Conservation (phyloP, 2,888 invertebrate species). For the Catocala fraxini region DNA sequence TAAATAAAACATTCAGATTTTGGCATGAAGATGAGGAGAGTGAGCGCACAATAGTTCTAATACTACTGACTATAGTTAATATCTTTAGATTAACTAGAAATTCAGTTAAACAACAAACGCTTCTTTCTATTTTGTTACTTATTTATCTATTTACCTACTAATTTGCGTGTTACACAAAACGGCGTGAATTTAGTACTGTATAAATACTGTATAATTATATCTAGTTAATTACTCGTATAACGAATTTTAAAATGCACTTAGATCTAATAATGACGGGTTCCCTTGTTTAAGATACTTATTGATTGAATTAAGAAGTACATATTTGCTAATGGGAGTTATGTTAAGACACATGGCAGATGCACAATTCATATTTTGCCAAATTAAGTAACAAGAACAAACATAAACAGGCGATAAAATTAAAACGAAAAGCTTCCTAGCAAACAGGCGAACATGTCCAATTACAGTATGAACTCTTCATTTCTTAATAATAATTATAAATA, state of each 20-base stretch:
- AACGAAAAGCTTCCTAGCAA: conserved; percentile 39
- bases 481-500: conserved; percentile 34
- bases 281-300: conserved; percentile 67
- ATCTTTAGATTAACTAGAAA: too few relatives aligned
- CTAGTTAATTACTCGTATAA: conserved; percentile 43
- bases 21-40: too few relatives aligned
- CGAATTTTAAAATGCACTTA: conserved; percentile 57
- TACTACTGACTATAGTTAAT: too few relatives aligned
- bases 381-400: conserved; percentile 56
- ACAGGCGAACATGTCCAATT: conserved; percentile 37
- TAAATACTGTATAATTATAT: conserved; percentile 17
- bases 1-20: too few relatives aligned
- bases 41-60: too few relatives aligned
- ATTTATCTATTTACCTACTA: not conserved
- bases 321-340: not conserved
- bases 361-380: conserved; percentile 49
- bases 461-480: conserved; percentile 23
- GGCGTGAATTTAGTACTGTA: conserved; percentile 36
- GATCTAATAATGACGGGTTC: conserved; percentile 54
- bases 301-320: conserved; percentile 38
- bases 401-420: conserved; percentile 43
- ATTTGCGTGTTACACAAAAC: not conserved
- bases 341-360: conserved; percentile 19
- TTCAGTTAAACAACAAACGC: not conserved
- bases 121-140: not conserved